These are phyloP conservation scores for Agrochola macilenta DNA, from an alignment of 2,888 invertebrate genomes.

Conservation along the genomic window DNA sequence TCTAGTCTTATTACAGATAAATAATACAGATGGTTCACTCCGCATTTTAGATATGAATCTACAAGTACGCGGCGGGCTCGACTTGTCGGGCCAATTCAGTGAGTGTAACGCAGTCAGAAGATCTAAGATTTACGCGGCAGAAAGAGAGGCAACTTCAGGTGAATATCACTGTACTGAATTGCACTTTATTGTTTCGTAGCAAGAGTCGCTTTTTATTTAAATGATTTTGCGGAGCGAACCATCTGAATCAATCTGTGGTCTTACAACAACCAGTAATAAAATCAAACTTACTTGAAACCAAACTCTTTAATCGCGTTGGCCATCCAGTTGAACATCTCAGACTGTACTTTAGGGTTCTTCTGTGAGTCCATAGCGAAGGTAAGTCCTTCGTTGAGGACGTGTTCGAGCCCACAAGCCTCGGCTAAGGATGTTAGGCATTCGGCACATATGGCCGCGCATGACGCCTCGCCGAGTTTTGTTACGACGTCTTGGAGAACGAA, in stretches of 20 bases:
- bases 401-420: slow-evolving; percentile 94
- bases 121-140: no score
- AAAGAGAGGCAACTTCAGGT: no score
- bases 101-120: no score
- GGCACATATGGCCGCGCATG: slow-evolving; percentile 93
- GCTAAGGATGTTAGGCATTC: slow-evolving; percentile 94
- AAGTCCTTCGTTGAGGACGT: slow-evolving; percentile 93
- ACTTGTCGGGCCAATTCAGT: no score
- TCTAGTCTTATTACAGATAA: background rate
- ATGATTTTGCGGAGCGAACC: no score
- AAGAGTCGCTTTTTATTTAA: no score
- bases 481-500: slow-evolving; percentile 95
- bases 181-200: no score
- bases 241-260: no score
- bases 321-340: slow-evolving; percentile 96
- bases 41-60: no score
- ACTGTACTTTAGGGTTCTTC: slow-evolving; percentile 97
- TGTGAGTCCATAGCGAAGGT: slow-evolving; percentile 94
- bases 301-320: slow-evolving; percentile 95
- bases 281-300: slow-evolving; percentile 93
- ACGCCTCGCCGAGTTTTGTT: slow-evolving; percentile 96
- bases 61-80: no score
- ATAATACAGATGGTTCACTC: no score
- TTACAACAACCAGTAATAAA: background rate
- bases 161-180: no score